Base-by-base conservation (phyloP, 1,140 invertebrate genomes). In the Anoplophora glabripennis region DNA sequence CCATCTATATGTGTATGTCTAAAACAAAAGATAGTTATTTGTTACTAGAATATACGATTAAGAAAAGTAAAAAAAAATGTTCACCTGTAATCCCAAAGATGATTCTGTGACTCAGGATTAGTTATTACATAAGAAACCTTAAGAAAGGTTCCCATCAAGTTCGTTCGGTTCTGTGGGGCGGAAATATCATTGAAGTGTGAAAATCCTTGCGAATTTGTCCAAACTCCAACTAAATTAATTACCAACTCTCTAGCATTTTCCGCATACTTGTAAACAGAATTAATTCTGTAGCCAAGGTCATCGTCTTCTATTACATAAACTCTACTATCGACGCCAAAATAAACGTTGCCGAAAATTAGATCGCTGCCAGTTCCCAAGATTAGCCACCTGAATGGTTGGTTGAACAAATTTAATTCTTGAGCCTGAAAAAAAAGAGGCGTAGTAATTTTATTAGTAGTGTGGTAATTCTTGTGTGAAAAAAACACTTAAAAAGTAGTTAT, bases 1-100 rank as follows among this genome's bases (percentile, higher is more conserved):
- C 81, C 73, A 63, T 86, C 83, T 45, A 83, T 75, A 52, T 81
- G 76, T 47, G 77, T 80, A 48, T 83, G 70, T 40, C 80, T 61
- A 10, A 33, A 41, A 42, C n/a, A 40, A 45, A 37, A 35, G 35
- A n/a, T n/a, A n/a, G n/a, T n/a, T n/a, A n/a, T n/a, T n/a, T n/a
- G n/a, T n/a, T 4, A 15, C 9, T 14, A 12, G 18, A 45, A 10
- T 37, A 8, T 37, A 37, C 7, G 8, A 11, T 3, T n/a, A 40
- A 2, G 14, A 40, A n/a, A 40, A 78, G 46, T 60, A 74, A 72
- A 51, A 35, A 36, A 18, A 12, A n/a, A 21, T 17, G 5, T 21
- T 45, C 4, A 52, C 75, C 78, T 61, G 68, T 78, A 80, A 72
- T 85, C 82, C 10, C 71, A 75, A 35, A 85, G 69, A 65, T 85